A percentile compares a stretch with the other conserved stretches of the same genome.
phyloP scores from a whole-genome alignment of 2,113 vertebrate genomes.

The Octodon degus region DNA sequence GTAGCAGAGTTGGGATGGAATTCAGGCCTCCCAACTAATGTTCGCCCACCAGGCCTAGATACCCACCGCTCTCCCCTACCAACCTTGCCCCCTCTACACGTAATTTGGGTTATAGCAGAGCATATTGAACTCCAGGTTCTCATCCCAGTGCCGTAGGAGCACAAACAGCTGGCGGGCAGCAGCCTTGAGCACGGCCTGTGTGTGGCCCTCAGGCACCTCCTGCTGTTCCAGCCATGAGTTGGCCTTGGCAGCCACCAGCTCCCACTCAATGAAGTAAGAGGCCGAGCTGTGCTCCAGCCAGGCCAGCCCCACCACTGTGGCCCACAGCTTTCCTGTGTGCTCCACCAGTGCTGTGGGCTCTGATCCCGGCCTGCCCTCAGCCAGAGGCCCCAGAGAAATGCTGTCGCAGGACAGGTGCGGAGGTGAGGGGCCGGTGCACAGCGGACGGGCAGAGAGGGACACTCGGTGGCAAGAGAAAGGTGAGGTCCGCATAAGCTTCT shows the following conservation, averaged over 20 bases:
- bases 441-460: conserved; percentile 87
- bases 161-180: conserved; percentile 97
- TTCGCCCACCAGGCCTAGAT: accelerated
- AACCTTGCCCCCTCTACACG: conserved; percentile 80
- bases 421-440: accelerated
- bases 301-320: conserved; percentile 94
- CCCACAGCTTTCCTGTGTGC: conserved; percentile 93
- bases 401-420: conserved; percentile 70
- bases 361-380: conserved; percentile 62
- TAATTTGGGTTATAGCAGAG: conserved; percentile 96
- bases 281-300: conserved; percentile 98
- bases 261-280: conserved; percentile 95
- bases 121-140: conserved; percentile 96
- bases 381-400: conserved; percentile 69
- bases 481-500: conserved; percentile 96
- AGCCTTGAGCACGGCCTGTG: conserved; percentile 88
- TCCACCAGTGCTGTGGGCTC: conserved; percentile 76
- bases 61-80: not conserved
- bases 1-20: conserved; percentile 38
- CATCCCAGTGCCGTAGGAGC: conserved; percentile 97
- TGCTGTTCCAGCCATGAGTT: conserved; percentile 93
- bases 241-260: conserved; percentile 96
- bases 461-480: conserved; percentile 93
- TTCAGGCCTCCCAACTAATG: not conserved
- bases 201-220: conserved; percentile 90